A percentile compares a stretch with the other conserved stretches of the same genome.
phyloP scores from a whole-genome alignment of 2,888 invertebrate genomes.

The Oasisia sp. region DNA sequence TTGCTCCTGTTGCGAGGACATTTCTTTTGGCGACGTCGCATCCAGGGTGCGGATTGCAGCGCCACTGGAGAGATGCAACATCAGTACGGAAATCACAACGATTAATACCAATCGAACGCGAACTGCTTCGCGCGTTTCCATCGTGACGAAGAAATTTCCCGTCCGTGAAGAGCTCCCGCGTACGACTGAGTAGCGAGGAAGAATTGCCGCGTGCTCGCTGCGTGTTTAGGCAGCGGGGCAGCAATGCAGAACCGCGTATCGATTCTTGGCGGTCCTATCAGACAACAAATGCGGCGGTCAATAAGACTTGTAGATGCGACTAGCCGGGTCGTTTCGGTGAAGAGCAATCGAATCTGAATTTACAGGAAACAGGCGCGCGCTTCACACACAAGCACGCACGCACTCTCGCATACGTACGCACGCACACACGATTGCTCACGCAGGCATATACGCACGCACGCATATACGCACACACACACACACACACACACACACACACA shows the following conservation, averaged over 20 bases:
- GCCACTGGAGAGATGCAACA: background rate
- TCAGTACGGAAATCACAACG: background rate
- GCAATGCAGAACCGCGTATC: constrained; percentile 5
- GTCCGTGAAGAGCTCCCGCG: background rate
- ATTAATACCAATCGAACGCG: background rate
- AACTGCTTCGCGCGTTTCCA: background rate
- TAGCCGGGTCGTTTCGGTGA: background rate
- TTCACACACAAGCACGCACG: background rate
- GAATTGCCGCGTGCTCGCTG: background rate
- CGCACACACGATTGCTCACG: background rate
- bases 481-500: background rate
- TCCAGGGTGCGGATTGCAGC: background rate
- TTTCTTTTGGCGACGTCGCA: background rate
- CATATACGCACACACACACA: background rate
- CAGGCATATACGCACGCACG: background rate
- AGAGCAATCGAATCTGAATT: background rate
- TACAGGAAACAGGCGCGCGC: background rate
- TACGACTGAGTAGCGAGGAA: background rate
- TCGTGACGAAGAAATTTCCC: constrained; percentile 17
- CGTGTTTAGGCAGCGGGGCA: background rate
- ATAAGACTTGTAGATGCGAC: background rate
- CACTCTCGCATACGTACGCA: background rate
- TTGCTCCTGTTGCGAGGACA: background rate
- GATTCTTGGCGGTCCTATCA: background rate
- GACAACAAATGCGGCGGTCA: constrained; percentile 13